phyloP scores from a whole-genome alignment of 2,797 vertebrate genomes.

The Melanogrammus aeglefinus region DNA sequence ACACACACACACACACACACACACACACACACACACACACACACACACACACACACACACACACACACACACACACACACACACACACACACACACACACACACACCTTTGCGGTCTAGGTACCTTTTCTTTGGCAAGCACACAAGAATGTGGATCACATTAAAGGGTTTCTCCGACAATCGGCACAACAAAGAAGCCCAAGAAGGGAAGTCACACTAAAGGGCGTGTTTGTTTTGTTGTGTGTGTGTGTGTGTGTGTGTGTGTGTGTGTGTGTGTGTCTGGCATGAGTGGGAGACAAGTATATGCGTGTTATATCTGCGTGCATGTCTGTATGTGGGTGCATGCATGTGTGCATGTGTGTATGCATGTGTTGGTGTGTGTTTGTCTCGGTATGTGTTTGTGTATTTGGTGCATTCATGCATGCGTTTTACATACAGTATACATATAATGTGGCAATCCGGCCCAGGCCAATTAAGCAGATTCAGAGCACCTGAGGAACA shows the following conservation, averaged over 20 bases:
- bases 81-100: constrained; percentile 9
- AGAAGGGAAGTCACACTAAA: not conserved
- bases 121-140: not conserved
- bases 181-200: not conserved
- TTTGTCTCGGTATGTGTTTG: not conserved
- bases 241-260: too few species aligned
- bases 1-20: constrained; percentile 15
- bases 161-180: not conserved
- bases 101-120: not conserved
- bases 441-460: too few species aligned
- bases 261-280: too few species aligned
- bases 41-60: constrained; percentile 3
- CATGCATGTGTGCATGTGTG: not conserved
- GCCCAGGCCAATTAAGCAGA: too few species aligned
- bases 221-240: not conserved
- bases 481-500: too few species aligned
- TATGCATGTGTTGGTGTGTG: not conserved
- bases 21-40: constrained; percentile 10
- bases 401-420: not conserved
- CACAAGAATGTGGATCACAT: not conserved
- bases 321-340: not conserved
- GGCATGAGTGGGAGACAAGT: not conserved
- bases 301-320: not conserved
- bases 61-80: not conserved
- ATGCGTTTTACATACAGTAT: too few species aligned